Evolutionary conservation across 2,888 invertebrate genomes (phyloP).

Genomic region (Pelosia muscerda): DNA sequence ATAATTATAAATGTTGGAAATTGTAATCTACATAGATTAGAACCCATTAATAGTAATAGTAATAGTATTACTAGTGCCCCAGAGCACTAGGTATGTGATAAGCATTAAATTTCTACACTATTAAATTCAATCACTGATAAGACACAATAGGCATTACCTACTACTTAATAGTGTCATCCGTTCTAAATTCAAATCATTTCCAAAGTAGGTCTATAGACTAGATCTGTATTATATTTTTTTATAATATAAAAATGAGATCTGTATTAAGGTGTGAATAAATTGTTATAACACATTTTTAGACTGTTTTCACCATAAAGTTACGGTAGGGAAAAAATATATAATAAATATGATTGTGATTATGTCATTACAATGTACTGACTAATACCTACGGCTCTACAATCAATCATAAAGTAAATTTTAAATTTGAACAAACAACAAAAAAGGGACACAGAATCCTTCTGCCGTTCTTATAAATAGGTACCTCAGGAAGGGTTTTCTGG

Average conservation of each 20-base stretch:
- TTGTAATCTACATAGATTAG: neutral
- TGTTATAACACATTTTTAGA: too few relatives aligned
- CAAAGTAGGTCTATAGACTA: neutral
- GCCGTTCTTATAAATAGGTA: too few relatives aligned
- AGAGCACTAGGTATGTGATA: neutral
- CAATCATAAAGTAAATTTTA: too few relatives aligned
- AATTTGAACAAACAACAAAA: too few relatives aligned
- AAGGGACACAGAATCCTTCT: too few relatives aligned
- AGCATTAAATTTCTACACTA: constrained; percentile 1
- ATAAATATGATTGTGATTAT: too few relatives aligned
- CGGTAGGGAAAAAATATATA: too few relatives aligned
- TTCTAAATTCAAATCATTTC: neutral
- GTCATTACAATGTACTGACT: too few relatives aligned
- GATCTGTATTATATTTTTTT: neutral
- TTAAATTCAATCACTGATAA: constrained; percentile 9
- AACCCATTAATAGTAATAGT: neutral
- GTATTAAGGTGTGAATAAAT: neutral
- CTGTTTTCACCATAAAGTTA: too few relatives aligned
- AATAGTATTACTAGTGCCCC: neutral
- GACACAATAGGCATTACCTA: neutral
- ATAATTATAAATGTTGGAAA: neutral
- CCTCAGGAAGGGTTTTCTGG: too few relatives aligned
- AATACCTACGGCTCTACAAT: too few relatives aligned
- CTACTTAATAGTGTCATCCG: neutral
- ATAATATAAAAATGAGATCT: too few relatives aligned